phyloP scores from a whole-genome alignment of 2,113 vertebrate species.

The Oenanthe melanoleuca region DNA sequence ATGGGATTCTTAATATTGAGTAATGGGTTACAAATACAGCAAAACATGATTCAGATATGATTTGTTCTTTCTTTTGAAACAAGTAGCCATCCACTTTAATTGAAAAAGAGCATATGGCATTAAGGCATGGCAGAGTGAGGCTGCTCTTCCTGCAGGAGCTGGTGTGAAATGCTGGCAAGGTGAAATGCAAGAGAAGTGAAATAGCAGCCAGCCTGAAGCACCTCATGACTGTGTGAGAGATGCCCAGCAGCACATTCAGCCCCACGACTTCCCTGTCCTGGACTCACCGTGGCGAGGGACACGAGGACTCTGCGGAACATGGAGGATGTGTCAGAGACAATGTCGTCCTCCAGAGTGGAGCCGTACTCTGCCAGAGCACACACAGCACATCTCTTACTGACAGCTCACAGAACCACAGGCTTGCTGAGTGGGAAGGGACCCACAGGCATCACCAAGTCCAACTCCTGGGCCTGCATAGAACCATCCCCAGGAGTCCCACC shows the following conservation, averaged over 20 bases:
- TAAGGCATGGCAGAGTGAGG: neutral
- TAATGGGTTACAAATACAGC: neutral
- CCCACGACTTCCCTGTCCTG: neutral
- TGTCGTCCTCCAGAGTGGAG: slow-evolving; percentile 83
- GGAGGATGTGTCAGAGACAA: slow-evolving; percentile 89
- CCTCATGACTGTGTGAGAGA: neutral
- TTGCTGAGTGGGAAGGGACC: neutral
- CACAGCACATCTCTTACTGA: neutral
- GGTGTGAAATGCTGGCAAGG: neutral
- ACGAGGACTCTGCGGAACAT: slow-evolving; percentile 93
- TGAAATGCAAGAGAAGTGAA: neutral
- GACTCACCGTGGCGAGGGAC: slow-evolving; percentile 87
- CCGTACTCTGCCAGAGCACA: slow-evolving; percentile 77
- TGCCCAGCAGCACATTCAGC: neutral
- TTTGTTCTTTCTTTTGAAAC: neutral
- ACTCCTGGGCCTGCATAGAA: neutral
- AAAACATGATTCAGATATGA: neutral
- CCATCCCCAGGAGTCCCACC: neutral
- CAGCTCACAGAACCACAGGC: neutral
- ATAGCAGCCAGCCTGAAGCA: neutral
- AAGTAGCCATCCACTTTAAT: neutral
- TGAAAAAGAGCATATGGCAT: neutral
- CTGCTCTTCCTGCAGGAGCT: neutral
- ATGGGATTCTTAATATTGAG: neutral
- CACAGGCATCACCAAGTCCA: neutral